Evolutionary conservation across 2,113 vertebrate species (phyloP), one percentile per base, ranked within the genome.

Genomic region (Gobius niger): DNA sequence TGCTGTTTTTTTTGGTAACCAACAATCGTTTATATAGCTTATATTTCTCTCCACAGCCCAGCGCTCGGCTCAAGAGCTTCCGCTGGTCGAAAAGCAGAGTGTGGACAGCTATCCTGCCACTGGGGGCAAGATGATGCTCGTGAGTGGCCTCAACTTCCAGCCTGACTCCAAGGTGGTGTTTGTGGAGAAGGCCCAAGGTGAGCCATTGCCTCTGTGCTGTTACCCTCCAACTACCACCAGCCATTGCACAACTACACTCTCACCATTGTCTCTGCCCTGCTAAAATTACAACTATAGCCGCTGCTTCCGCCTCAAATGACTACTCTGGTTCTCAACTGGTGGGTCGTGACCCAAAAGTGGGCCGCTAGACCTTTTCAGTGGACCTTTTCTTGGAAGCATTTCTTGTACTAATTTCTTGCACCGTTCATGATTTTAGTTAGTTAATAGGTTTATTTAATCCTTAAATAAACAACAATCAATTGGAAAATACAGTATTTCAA

Each of bases 91-190:
- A 88, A 98, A 97, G 86, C 96, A 98, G 90, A 98, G 95, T 34
- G 68, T 92, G 7, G 96, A 96, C 82, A 97, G 94, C 83, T 96
- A 92, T 86, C 92, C 94, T 0, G 95, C 95, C 74, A 89, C 85
- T 0, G 97, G 97, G 14, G 97, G 97, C 60, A 96, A 96, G 86
- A 96, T 94, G 93, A 96, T 99, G 93, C 81, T 98, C 34, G 88
- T 99, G 70, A 93, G 89, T 0, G 97, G 97, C 47, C 97, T 98
- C 80, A 99, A 99, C 90, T 98, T 99, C 78, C 93, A 96, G 68
- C 95, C 95, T 13, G 97, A 98, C 83, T 98, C 97, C 74, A 98
- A 98, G 89, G 97, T 99, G 89, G 91, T 99, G 88, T 99, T 99
- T 24, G 95, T 99, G 91, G 97, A 99, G 90, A 98, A 98, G 88